Percentiles rank a stretch among this genome's conserved stretches.
These are phyloP conservation scores for Platalea minor DNA, from an alignment of 2,797 vertebrate species.

Conservation along the genomic window DNA sequence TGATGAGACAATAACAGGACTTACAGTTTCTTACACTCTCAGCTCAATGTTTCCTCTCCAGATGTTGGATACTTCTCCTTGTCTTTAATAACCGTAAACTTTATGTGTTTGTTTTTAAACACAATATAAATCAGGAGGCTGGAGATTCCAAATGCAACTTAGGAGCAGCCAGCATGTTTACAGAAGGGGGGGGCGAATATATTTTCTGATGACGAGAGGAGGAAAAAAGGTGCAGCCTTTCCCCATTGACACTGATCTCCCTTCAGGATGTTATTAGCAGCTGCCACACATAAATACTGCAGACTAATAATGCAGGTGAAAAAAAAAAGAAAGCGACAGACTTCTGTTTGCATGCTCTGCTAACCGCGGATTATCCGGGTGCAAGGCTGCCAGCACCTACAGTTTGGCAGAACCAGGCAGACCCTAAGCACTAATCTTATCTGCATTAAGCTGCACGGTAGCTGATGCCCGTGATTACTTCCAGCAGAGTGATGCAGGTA, in stretches of 20 bases:
- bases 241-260: slow-evolving; percentile 33
- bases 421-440: slow-evolving; percentile 71
- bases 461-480: slow-evolving; percentile 77
- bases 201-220: not conserved
- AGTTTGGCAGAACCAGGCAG: slow-evolving; percentile 56
- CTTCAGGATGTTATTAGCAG: slow-evolving; percentile 67
- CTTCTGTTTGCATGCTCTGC: slow-evolving; percentile 58
- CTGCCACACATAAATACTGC: slow-evolving; percentile 72
- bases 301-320: slow-evolving; percentile 65
- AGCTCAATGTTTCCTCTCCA: slow-evolving; percentile 59
- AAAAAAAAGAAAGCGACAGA: not conserved
- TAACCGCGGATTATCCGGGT: slow-evolving; percentile 50
- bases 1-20: slow-evolving; percentile 70
- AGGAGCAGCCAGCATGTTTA: slow-evolving; percentile 61
- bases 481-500: slow-evolving; percentile 77
- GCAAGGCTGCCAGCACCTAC: slow-evolving; percentile 58
- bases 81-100: slow-evolving; percentile 71
- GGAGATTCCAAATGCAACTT: slow-evolving; percentile 53
- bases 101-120: slow-evolving; percentile 47
- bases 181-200: not conserved
- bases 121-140: slow-evolving; percentile 31
- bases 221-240: slow-evolving; percentile 52
- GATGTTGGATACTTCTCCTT: slow-evolving; percentile 52
- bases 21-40: slow-evolving; percentile 58
- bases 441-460: slow-evolving; percentile 76